Conservation (phyloP, 2,113 vertebrate genomes). For the Callorhinus ursinus region DNA sequence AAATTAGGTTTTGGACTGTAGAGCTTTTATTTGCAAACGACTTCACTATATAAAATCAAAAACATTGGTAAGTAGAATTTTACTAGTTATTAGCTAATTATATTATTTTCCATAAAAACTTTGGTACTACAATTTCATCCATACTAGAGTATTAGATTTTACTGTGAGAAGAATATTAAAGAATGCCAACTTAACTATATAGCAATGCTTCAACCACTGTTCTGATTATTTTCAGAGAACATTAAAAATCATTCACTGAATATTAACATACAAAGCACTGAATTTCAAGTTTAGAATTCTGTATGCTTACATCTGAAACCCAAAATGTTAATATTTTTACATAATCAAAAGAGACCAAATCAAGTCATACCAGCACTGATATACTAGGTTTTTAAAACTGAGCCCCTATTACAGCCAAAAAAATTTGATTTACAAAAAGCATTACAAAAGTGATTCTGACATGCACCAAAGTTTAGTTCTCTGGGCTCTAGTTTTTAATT, state of each 20-base stretch:
- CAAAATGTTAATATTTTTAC: constrained; percentile 4
- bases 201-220: background rate
- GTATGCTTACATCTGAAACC: background rate
- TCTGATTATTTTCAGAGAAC: constrained; percentile 10
- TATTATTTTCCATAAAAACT: background rate
- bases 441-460: background rate
- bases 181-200: background rate
- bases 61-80: background rate
- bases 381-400: background rate
- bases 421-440: background rate
- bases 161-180: background rate
- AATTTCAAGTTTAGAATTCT: constrained; percentile 37
- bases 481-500: background rate
- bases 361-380: background rate
- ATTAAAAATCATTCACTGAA: background rate
- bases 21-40: background rate
- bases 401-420: background rate
- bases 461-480: background rate
- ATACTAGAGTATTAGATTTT: background rate
- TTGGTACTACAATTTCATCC: background rate
- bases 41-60: background rate
- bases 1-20: background rate
- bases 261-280: background rate
- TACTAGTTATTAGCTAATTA: background rate
- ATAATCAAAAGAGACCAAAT: constrained; percentile 22